Evolutionary conservation across 2,888 invertebrate genomes (phyloP).

Genomic region (Atherix ibis): DNA sequence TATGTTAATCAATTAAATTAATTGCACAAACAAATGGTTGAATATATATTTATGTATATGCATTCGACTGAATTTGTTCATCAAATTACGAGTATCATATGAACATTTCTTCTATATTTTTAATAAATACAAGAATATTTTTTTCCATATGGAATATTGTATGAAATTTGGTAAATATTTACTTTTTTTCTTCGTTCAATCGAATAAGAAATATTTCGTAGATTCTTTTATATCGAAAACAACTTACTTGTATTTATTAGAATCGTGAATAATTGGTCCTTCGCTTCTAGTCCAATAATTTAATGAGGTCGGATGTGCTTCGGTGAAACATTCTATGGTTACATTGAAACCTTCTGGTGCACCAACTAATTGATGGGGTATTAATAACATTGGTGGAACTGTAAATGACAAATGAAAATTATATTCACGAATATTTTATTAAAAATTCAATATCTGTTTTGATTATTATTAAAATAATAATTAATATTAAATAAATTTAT

Average conservation of each 20-base stretch:
- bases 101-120: too few relatives aligned
- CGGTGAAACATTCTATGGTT: conserved; percentile 76
- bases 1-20: too few relatives aligned
- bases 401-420: conserved; percentile 8
- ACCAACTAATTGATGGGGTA: conserved; percentile 79
- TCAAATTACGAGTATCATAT: too few relatives aligned
- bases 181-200: too few relatives aligned
- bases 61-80: too few relatives aligned
- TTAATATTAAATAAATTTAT: too few relatives aligned
- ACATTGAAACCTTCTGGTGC: conserved; percentile 71
- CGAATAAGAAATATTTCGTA: background rate
- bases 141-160: too few relatives aligned
- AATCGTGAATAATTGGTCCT: conserved; percentile 78
- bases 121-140: too few relatives aligned
- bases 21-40: too few relatives aligned
- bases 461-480: background rate
- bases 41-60: too few relatives aligned
- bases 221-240: too few relatives aligned
- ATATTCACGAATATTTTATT: conserved; percentile 56
- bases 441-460: background rate
- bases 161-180: too few relatives aligned
- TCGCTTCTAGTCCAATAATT: conserved; percentile 84
- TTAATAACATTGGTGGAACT: conserved; percentile 87
- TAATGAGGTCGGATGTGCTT: conserved; percentile 81
- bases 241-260: conserved; percentile 55